Conservation (phyloP, 2,113 vertebrate genomes). For the Excalfactoria chinensis region DNA sequence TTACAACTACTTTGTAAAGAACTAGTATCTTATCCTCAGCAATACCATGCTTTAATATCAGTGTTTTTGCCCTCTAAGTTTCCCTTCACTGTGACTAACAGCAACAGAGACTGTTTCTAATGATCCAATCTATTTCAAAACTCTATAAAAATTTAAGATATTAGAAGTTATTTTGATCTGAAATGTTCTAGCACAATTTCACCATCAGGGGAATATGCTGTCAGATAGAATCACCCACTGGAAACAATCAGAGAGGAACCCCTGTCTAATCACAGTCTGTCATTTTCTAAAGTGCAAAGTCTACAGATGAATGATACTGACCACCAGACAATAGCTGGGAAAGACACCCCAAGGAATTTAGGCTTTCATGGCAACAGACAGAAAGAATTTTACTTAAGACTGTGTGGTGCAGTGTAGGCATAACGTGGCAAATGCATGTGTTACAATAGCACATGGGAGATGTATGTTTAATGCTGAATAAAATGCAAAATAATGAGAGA, state of each 20-base stretch:
- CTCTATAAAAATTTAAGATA: not conserved
- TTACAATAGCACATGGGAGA: not conserved
- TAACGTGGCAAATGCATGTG: not conserved
- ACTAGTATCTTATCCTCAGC: not conserved
- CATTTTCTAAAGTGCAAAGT: conserved; percentile 33
- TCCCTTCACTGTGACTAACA: not conserved
- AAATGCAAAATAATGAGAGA: not conserved
- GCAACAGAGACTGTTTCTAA: not conserved
- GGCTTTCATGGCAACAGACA: not conserved
- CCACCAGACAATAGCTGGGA: not conserved
- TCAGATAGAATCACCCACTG: conserved; percentile 42
- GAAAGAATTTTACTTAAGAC: not conserved
- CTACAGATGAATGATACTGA: conserved; percentile 30
- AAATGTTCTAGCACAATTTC: conserved; percentile 38
- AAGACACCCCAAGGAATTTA: not conserved
- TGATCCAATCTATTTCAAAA: not conserved
- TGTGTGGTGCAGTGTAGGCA: not conserved
- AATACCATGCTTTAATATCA: not conserved
- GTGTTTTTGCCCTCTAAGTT: not conserved
- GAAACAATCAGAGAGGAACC: conserved; percentile 15
- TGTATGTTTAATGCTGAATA: not conserved
- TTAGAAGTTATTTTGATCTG: conserved; percentile 4
- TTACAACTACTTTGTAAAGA: not conserved
- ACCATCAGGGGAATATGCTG: conserved; percentile 1
- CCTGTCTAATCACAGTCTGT: not conserved